Base-by-base conservation (phyloP, 2,888 invertebrate genomes). In the Thysanoteuthis rhombus region DNA sequence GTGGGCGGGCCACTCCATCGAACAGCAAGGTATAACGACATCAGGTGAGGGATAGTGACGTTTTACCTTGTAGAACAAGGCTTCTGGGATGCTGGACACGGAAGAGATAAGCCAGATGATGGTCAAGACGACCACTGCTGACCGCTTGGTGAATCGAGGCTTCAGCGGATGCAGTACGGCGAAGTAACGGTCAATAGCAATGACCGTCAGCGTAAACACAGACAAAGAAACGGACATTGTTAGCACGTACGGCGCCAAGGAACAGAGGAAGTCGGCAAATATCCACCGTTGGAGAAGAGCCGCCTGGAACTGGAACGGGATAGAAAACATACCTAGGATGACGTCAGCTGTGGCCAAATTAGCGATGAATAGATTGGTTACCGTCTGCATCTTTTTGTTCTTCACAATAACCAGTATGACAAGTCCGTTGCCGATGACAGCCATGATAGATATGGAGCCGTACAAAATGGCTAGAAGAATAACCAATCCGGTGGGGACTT, bases 271-370 rank as follows among this genome's bases (percentile, higher is more conserved):
- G 96, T 98, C 97, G 0, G 99, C 98, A 92, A 99, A 97, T 95
- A 98, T 98, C 99, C 99, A 99, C 95, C 98, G 97, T 97, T 99
- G 99, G 25, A 98, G 97, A 92, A 98, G 97, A 3, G 99, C 99
- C 6, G 98, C 98, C 97, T 98, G 98, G 96, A 98, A 98, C 98
- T 98, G 98, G 97, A 99, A 98, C 95, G 98, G 98, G 96, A 98
- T 98, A 94, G 98, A 98, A 96, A 98, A 98, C 95, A 98, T 97
- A 94, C 98, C 98, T 96, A 98, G 98, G 94, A 98, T 98, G 96
- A 98, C 98, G 97, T 99, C 98, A 40, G 98, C 98, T 95, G 98
- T 97, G 4, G 98, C 98, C 96, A 99, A 97, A 97, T 98, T 98
- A 36, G 98, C 98, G 93, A 98, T 98, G 97, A 98, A 98, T 97